A percentile compares a stretch with the other conserved stretches of the same genome.
Evolutionary conservation across 1,140 invertebrate genomes (phyloP).

Genomic region (Apis cerana): DNA sequence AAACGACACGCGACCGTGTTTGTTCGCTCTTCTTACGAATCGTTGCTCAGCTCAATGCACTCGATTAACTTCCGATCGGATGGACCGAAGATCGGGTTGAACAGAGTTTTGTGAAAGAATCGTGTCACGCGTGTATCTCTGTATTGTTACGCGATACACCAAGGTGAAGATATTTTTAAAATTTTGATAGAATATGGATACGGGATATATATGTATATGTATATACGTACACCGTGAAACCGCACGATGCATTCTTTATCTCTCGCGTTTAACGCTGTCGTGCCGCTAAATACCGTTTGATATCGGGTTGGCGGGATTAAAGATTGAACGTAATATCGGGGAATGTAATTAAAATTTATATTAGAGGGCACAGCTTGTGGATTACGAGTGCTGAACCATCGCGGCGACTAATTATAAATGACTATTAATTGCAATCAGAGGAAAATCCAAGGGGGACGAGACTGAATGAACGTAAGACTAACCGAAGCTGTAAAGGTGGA

Average conservation of each 20-base stretch:
- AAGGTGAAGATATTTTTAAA: too few species aligned
- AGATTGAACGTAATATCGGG: conserved; percentile 57
- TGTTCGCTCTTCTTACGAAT: conserved; percentile 65
- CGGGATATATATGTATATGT: too few species aligned
- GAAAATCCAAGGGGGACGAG: conserved; percentile 43
- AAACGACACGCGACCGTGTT: conserved; percentile 67
- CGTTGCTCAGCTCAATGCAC: conserved; percentile 63
- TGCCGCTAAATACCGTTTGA: conserved; percentile 26
- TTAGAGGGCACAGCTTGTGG: conserved; percentile 46
- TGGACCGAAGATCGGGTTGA: neutral
- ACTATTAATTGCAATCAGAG: conserved; percentile 65
- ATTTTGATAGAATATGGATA: too few species aligned
- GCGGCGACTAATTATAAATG: conserved; percentile 61
- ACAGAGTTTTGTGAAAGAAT: too few species aligned
- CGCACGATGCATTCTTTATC: conserved; percentile 6
- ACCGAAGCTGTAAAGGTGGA: conserved; percentile 19
- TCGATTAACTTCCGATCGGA: conserved; percentile 53
- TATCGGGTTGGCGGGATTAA: conserved; percentile 56
- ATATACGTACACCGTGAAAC: neutral
- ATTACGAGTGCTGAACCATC: conserved; percentile 59
- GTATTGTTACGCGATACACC: too few species aligned
- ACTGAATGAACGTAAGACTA: conserved; percentile 46
- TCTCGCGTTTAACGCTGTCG: conserved; percentile 11
- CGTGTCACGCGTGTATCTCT: too few species aligned
- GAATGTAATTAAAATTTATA: conserved; percentile 68